Evolutionary conservation across 2,888 invertebrate species (phyloP).

Genomic region (Silvanus unidentatus): DNA sequence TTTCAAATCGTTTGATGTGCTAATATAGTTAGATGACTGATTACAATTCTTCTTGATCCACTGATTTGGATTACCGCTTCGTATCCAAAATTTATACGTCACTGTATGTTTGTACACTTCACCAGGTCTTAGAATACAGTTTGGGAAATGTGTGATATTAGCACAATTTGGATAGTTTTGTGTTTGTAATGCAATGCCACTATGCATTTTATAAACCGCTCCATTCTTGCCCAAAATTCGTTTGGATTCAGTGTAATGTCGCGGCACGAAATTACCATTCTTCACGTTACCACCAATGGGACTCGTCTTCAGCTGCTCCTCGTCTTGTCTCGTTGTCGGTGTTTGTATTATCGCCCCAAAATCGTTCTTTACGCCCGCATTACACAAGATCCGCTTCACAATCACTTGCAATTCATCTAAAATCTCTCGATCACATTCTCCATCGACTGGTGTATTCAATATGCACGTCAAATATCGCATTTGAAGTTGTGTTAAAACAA

Average conservation of each 20-base stretch:
- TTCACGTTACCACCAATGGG: not conserved
- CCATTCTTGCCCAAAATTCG: slow-evolving; percentile 61
- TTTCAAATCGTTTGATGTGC: too few species aligned
- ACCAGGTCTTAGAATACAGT: slow-evolving; percentile 62
- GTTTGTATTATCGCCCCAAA: not conserved
- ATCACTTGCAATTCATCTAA: slow-evolving; percentile 7
- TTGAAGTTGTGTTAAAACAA: slow-evolving; percentile 19
- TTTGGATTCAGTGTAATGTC: slow-evolving; percentile 4
- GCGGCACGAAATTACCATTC: not conserved
- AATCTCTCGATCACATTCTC: slow-evolving; percentile 13
- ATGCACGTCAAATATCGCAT: slow-evolving; percentile 21
- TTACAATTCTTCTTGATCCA: not conserved
- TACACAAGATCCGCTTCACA: slow-evolving; percentile 7
- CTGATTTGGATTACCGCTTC: slow-evolving; percentile 28
- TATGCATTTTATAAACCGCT: slow-evolving; percentile 64
- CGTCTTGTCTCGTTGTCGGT: not conserved
- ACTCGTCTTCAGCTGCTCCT: not conserved
- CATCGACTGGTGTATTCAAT: slow-evolving; percentile 18
- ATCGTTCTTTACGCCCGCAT: slow-evolving; percentile 3
- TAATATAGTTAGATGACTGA: too few species aligned
- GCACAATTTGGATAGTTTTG: slow-evolving; percentile 87
- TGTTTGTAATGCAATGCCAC: slow-evolving; percentile 79
- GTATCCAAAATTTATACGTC: slow-evolving; percentile 65
- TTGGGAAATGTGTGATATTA: slow-evolving; percentile 72
- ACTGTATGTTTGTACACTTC: slow-evolving; percentile 65